Conservation (phyloP, 1,140 invertebrate species). For the Pararge aegeria region DNA sequence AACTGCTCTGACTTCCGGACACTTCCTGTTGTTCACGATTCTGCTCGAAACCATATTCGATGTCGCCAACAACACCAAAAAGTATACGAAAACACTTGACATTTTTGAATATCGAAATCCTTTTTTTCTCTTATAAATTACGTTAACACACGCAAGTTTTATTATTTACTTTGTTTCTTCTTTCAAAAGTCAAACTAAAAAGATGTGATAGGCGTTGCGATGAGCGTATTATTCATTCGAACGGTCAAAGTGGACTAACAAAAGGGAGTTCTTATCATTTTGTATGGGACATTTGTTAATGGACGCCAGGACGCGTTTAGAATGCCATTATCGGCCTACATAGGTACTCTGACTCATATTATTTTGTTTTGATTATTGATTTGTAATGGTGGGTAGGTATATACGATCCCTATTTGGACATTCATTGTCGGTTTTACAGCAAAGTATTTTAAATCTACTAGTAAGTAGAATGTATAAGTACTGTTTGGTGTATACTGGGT, state of each 20-base stretch:
- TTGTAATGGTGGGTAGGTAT: conserved; percentile 8
- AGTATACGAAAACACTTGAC: conserved; percentile 28
- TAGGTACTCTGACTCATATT: conserved; percentile 52
- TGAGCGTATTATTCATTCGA: conserved; percentile 52
- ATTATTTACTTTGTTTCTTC: conserved; percentile 4
- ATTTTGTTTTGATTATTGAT: conserved; percentile 37
- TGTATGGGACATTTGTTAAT: conserved; percentile 72
- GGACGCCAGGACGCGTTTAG: conserved; percentile 52
- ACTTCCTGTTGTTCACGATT: conserved; percentile 66
- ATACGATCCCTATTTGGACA: too few relatives aligned
- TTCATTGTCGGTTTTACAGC: too few relatives aligned
- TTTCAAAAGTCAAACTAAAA: conserved; percentile 11
- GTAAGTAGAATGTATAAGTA: too few relatives aligned
- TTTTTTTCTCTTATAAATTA: neutral
- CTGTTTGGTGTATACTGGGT: too few relatives aligned
- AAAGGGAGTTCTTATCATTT: conserved; percentile 73
- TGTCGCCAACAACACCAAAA: conserved; percentile 36
- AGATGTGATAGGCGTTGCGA: conserved; percentile 6
- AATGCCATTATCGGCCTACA: conserved; percentile 70
- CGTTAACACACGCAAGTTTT: too few relatives aligned
- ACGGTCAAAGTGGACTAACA: conserved; percentile 58
- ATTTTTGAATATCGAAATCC: conserved; percentile 29
- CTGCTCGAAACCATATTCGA: conserved; percentile 37
- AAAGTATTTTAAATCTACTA: too few relatives aligned
- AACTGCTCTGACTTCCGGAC: conserved; percentile 68